Evolutionary conservation across 1,140 invertebrate species (phyloP).

Genomic region (Homarus americanus): DNA sequence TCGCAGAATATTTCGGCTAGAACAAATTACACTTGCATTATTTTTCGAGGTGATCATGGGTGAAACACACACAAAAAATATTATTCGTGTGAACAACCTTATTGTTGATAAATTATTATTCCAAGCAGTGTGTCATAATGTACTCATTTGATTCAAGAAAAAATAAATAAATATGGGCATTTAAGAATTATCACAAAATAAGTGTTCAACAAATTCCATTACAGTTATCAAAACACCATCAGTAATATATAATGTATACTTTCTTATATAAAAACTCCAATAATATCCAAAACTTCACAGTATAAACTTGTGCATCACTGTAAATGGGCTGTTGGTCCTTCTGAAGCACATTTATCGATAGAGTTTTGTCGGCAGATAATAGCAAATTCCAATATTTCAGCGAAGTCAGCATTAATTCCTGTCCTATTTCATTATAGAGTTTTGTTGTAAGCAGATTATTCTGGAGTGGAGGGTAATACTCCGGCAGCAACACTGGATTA

Average conservation of each 20-base stretch:
- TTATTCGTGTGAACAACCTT: neutral
- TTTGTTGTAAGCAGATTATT: conserved; percentile 66
- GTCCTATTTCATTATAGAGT: conserved; percentile 66
- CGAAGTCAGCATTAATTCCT: conserved; percentile 30
- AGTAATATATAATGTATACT: too few relatives aligned
- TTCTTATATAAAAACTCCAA: too few relatives aligned
- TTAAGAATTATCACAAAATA: too few relatives aligned
- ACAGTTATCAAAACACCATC: too few relatives aligned
- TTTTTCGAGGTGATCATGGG: neutral
- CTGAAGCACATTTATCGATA: neutral
- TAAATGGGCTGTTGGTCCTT: neutral
- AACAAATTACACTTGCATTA: neutral
- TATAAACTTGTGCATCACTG: too few relatives aligned
- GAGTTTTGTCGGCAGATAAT: neutral
- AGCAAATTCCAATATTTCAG: conserved; percentile 18
- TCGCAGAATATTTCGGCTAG: neutral
- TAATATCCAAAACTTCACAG: too few relatives aligned
- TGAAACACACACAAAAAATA: neutral
- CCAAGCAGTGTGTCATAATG: neutral
- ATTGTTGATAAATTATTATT: neutral
- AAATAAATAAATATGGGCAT: too few relatives aligned
- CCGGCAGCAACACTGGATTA: conserved; percentile 26
- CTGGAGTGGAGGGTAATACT: conserved; percentile 24
- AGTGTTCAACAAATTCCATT: too few relatives aligned
- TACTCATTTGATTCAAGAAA: too few relatives aligned